Evolutionary conservation across 2,113 vertebrate genomes (phyloP), one percentile per base, ranked within the genome.

Genomic region (Megaceryle maxima): DNA sequence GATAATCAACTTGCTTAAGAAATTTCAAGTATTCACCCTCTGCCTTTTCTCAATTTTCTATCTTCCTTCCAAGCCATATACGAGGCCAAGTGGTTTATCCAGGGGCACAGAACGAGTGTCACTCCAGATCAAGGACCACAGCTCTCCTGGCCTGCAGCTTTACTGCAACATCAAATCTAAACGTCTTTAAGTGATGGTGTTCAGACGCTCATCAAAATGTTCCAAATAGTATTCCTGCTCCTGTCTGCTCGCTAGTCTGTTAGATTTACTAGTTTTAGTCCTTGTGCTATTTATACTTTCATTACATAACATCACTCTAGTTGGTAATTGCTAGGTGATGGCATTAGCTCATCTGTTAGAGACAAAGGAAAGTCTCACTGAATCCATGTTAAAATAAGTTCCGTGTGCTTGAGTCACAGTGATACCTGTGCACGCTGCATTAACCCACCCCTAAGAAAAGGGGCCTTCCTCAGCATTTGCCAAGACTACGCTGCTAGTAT

Each of bases 261-360:
- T 80, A 94, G 70, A 73, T 91, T 96, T 89, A 91, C 87, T 87
- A 83, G 95, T 86, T 94, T 83, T 77, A 95, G 83, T 81, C 68
- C 79, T 75, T 1, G 5, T 79, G 89, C 87, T 97, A 96, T 97
- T 96, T 96, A 95, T 97, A 96, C 91, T 90, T 90, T 35, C 83
- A 96, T 97, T 97, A 97, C 72, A 92, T 94, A 97, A 96, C 83
- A 69, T 80, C 94, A 92, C 75, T 89, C 91, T 89, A 31, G 41
- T 78, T 88, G 94, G 76, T 94, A 96, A 97, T 94, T 97, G 94
- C 92, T 91, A 92, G 94, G 75, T 88, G 92, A 91, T 86, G 67
- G 91, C 90, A 92, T 91, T 80, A 93, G 79, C 77, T 95, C 95
- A 80, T 90, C 93, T 94, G 72, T 46, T 60, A 70, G 44, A 85